phyloP scores from a whole-genome alignment of 2,113 vertebrate species.

The Scatophagus argus region DNA sequence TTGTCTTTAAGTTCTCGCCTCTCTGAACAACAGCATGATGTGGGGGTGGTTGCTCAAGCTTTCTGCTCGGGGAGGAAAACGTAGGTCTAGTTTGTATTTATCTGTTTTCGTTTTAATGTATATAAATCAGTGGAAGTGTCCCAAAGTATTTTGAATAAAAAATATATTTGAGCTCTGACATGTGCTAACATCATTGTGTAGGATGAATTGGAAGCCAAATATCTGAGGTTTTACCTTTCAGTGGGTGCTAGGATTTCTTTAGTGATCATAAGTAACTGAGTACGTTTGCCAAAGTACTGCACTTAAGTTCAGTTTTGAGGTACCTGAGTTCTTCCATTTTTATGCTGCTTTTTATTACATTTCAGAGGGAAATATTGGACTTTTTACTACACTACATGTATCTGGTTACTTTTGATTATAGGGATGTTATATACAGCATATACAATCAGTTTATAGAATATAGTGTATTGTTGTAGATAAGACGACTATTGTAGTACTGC shows the following conservation, averaged over 20 bases:
- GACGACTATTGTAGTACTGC: no score
- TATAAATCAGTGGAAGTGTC: background rate
- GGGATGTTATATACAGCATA: background rate
- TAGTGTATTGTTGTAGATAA: background rate
- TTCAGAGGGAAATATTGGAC: background rate
- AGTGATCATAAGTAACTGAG: background rate
- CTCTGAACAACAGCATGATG: background rate
- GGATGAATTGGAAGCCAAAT: background rate
- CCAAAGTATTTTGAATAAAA: slow-evolving; percentile 60
- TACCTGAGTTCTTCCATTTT: background rate
- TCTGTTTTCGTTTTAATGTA: slow-evolving; percentile 28
- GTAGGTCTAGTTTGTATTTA: background rate
- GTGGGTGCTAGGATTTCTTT: background rate
- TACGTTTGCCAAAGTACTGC: no score
- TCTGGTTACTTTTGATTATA: background rate
- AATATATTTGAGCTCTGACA: slow-evolving; percentile 2
- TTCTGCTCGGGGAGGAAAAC: background rate
- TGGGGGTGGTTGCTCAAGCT: background rate
- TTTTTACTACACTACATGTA: background rate
- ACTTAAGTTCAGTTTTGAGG: background rate
- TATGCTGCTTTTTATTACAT: no score
- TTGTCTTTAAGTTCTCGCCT: no score
- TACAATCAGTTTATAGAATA: background rate
- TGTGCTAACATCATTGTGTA: background rate
- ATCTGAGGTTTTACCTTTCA: background rate